Evolutionary conservation across 35 echinoderm and acorn worm genomes (phyloP), one percentile per base, ranked within the genome.

Genomic region (Apostichopus parvimensis): DNA sequence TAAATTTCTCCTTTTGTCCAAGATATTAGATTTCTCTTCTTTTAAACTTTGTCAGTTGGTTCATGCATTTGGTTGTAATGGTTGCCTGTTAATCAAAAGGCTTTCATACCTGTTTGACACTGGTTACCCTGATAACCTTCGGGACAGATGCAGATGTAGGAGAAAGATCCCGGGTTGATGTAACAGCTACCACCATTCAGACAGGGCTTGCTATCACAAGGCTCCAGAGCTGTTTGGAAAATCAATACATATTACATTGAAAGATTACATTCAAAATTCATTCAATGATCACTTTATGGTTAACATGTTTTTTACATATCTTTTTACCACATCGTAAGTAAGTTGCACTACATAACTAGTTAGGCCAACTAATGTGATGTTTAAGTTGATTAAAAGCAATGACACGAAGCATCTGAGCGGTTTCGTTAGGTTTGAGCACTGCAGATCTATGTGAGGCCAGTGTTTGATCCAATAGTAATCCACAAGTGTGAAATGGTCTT

Each of bases 161-260:
- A 86, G 54, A 93, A 83, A 10, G 87, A 54, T 22, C 91, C 91
- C 13, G 78, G 93, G 17, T 25, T 52, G 77, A 91, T 96, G 72
- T 90, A 75, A 84, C 95, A 97, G 8, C 86, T 91, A 13, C 86
- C 95, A 23, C 93, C 95, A 83, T 97, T 97, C 2, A 93, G 17
- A 88, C 95, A 97, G 8, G 95, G 95, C 55, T 9, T 91, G 64
- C 87, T 93, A 0, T 79, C 78, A 73, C 95, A 97, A 5, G 94
- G 87, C 68, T 97, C 85, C 52, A 87, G n/a, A 54, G 87, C 87
- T 90, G 23, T 77, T n/a, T 53, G 21, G 15, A 54, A 90, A 54
- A 34, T 34, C 28, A 34, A 34, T 1, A 34, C 1, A 34, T 22
- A 34, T 34, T 1, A 34, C 28, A 34, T 34, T 34, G 28, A 34